Evolutionary conservation across 2,888 invertebrate genomes (phyloP).

Genomic region (Thelaira solivaga): DNA sequence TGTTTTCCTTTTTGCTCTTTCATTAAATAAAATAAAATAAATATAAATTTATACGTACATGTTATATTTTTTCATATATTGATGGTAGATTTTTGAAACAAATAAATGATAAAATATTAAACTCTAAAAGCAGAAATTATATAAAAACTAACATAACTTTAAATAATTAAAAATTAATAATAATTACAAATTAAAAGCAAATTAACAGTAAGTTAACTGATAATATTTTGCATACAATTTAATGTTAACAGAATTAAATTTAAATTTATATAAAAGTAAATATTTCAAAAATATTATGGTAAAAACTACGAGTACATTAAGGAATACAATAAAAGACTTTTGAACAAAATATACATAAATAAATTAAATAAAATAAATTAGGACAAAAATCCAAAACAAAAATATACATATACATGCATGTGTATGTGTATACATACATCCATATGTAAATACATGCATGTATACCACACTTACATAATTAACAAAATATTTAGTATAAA

Average conservation of each 20-base stretch:
- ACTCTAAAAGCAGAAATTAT: background rate
- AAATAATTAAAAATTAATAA: conserved; percentile 5
- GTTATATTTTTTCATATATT: conserved; percentile 58
- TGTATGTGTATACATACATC: conserved; percentile 36
- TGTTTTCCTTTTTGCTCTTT: conserved; percentile 25
- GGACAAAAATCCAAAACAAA: conserved; percentile 35
- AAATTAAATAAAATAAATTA: conserved; percentile 25
- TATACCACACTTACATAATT: conserved; percentile 28
- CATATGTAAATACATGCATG: conserved; percentile 2
- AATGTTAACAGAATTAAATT: background rate
- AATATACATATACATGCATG: no score
- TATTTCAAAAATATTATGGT: conserved; percentile 18
- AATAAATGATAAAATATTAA: conserved; percentile 4
- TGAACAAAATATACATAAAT: conserved; percentile 15
- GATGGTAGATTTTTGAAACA: conserved; percentile 26
- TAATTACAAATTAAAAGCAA: background rate
- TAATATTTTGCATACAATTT: conserved; percentile 35
- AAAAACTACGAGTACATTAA: conserved; percentile 45
- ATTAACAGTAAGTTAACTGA: conserved; percentile 47
- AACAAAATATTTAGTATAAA: conserved; percentile 47
- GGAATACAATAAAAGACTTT: conserved; percentile 57
- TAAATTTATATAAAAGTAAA: background rate
- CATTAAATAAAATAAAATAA: conserved; percentile 38
- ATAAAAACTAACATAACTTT: conserved; percentile 22
- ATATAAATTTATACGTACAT: conserved; percentile 56